These are phyloP conservation scores for Rallus limicola DNA, from an alignment of 2,113 vertebrate species.

Conservation along the genomic window DNA sequence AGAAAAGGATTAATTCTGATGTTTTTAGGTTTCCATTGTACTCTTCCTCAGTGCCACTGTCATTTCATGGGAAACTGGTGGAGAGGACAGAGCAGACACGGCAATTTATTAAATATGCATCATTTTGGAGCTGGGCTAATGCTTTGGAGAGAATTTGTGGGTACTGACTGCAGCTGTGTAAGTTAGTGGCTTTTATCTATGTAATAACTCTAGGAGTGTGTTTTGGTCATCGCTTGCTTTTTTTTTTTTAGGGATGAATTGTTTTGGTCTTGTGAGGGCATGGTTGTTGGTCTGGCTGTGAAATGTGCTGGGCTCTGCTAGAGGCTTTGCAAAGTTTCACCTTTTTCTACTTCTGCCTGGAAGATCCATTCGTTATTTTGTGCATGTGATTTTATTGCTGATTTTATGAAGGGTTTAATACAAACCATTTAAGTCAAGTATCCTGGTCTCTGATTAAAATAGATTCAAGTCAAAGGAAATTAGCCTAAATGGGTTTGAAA, in stretches of 20 bases:
- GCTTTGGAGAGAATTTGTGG: neutral
- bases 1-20: constrained; percentile 38
- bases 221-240: neutral
- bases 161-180: neutral
- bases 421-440: constrained; percentile 74
- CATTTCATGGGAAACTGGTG: neutral
- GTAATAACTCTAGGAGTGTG: neutral
- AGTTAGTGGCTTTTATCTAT: neutral
- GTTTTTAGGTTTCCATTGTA: neutral
- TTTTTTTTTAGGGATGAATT: neutral
- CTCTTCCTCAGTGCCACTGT: neutral
- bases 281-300: neutral
- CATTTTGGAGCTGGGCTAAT: neutral
- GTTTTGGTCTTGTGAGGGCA: neutral
- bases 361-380: constrained; percentile 13
- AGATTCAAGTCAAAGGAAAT: constrained; percentile 76
- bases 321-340: constrained; percentile 16
- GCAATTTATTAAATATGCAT: neutral
- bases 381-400: constrained; percentile 48
- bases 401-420: constrained; percentile 72
- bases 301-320: neutral
- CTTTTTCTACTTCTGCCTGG: neutral
- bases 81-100: neutral
- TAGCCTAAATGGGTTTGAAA: constrained; percentile 79
- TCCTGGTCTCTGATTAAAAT: constrained; percentile 76